A percentile compares a stretch with the other conserved stretches of the same genome.
Evolutionary conservation across 2,797 vertebrate species (phyloP).

Genomic region (Sphenodon punctatus): DNA sequence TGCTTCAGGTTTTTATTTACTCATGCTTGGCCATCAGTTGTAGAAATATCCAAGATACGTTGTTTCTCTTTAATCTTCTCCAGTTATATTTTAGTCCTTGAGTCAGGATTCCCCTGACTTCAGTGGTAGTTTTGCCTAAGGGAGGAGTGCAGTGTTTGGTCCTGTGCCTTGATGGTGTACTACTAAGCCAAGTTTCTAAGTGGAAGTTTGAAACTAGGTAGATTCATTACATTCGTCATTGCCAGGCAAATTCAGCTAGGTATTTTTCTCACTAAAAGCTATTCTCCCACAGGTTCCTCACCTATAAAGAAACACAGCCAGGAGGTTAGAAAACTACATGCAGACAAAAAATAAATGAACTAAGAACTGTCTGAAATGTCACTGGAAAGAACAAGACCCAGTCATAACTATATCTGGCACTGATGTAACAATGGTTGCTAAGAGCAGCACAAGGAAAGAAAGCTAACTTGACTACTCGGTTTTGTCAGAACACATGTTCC

Average conservation of each 20-base stretch:
- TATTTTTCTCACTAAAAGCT: neutral
- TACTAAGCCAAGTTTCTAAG: neutral
- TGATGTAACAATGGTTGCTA: neutral
- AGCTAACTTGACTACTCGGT: neutral
- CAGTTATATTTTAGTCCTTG: neutral
- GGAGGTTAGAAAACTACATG: neutral
- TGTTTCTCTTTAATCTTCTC: conserved; percentile 6
- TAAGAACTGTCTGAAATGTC: neutral
- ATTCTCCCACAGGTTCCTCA: neutral
- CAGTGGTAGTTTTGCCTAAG: neutral
- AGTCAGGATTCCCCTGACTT: neutral
- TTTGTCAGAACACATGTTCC: too few relatives aligned
- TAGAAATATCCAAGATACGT: neutral
- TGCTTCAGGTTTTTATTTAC: neutral
- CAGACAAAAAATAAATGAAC: neutral
- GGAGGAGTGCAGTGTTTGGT: neutral
- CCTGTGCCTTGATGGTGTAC: neutral
- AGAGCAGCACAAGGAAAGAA: neutral
- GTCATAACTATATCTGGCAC: neutral
- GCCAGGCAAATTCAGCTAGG: neutral
- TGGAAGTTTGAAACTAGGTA: conserved; percentile 21
- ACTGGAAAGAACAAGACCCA: conserved; percentile 20
- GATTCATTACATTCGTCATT: neutral
- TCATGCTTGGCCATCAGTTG: conserved; percentile 20
- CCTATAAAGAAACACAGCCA: conserved; percentile 5